Conservation (phyloP, 2,113 vertebrate species). For the Penelope pileata region DNA sequence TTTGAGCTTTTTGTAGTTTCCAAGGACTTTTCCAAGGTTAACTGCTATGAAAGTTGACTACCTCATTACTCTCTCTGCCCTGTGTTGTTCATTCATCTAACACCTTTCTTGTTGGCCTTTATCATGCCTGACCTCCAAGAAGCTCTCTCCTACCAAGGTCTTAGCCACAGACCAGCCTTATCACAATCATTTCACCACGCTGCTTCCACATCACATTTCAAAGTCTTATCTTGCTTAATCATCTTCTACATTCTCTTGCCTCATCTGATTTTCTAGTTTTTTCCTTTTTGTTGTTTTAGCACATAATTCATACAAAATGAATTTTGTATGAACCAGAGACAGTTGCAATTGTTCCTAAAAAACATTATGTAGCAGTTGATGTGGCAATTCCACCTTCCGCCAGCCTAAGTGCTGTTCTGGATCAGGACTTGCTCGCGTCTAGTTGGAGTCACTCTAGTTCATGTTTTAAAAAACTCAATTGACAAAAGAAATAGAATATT, state of each 20-base stretch:
- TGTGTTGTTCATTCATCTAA: neutral
- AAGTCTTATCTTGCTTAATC: neutral
- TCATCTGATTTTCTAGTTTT: neutral
- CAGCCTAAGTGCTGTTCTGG: neutral
- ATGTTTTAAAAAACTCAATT: neutral
- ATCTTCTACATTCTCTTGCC: neutral
- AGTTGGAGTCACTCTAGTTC: neutral
- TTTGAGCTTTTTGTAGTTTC: neutral
- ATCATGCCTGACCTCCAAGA: neutral
- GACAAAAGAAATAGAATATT: neutral
- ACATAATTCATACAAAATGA: neutral
- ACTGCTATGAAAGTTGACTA: neutral
- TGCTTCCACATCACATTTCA: neutral
- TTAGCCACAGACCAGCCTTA: neutral
- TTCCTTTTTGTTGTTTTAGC: neutral
- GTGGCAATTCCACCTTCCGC: neutral
- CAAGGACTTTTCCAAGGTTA: neutral
- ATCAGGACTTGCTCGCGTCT: neutral
- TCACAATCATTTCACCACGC: neutral
- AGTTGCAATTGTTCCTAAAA: neutral
- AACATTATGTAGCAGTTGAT: accelerated
- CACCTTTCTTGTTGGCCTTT: neutral
- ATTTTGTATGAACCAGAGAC: neutral
- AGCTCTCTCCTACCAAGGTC: neutral
- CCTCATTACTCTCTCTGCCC: neutral